Evolutionary conservation across 2,113 vertebrate species (phyloP), one percentile per base, ranked within the genome.

Genomic region (Proterorhinus semilunaris): DNA sequence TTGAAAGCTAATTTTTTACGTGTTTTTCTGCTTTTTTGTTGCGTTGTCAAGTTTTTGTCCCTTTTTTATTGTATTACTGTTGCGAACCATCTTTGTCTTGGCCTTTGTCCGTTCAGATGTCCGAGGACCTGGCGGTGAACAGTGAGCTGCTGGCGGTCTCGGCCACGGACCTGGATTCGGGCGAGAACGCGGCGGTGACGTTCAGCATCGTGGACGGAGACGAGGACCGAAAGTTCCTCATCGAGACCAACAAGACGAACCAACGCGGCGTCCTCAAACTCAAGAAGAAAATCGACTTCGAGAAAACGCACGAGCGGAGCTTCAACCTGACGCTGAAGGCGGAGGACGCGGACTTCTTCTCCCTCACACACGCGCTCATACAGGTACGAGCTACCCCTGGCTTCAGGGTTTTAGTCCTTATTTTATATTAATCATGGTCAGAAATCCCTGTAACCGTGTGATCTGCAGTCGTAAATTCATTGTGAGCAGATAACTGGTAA

Each of bases 241-340:
- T 96, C 47, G 95, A 96, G 74, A 95, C 94, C 0, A 94, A 96
- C 80, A 93, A 93, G 85, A 78, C 87, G 10, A 93, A 92, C 69
- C 89, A 81, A 10, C 80, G 87, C 1, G 95, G 94, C 0, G 74
- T 92, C 17, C 87, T 96, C n/a, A 88, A 89, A 4, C 91, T 96
- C 0, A 91, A 90, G 80, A 96, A 96, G 75, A 90, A 10, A 72
- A 76, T 96, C 0, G 95, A 96, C 83, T 96, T 94, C 58, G 95
- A 96, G 85, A 96, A 95, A 52, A 92, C 93, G 16, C 92, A 94
- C 0, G 95, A 96, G 78, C 91, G 95, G 43, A 89, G 88, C 0
- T 96, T 96, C 86, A 96, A 96, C 69, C 83, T 96, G 78, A 96
- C 95, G 0, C 66, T 96, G 74, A 95, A 95, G 87, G 95, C 90